Base-by-base conservation (phyloP, 2,113 vertebrate species). In the Elanoides forficatus region DNA sequence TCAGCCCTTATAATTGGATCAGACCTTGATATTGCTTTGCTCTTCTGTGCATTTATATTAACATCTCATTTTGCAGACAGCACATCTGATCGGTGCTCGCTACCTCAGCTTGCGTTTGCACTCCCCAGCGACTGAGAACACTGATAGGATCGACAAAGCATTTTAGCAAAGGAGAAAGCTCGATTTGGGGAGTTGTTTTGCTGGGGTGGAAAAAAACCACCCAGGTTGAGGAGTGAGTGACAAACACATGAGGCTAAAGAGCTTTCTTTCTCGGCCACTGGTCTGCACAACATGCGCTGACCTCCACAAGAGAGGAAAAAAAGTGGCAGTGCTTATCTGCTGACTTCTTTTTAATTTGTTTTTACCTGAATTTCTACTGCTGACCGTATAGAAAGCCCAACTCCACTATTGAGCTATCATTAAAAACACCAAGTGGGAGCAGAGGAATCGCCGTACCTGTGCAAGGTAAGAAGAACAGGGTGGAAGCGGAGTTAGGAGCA, bases 1-100 rank as follows among this genome's bases (percentile, higher is more conserved):
- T 79, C 83, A 85, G 56, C 27, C 65, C 81, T 85, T 58, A 67
- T 81, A 90, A 92, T 42, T 95, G 73, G 70, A 89, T 94, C 86
- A 89, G 89, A 72, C 62, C 58, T 91, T 17, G 40, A 89, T 67
- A 91, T 19, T 52, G 60, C 90, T 92, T 60, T 92, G 68, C 48
- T 92, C 53, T 84, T 81, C 56, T 58, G 43, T 52, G 56, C 68
- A 72, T 85, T 93, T 90, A 55, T 65, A 90, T 88, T 88, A 95
- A 86, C 62, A 63, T 81, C 56, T 86, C 84, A 43, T 95, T 96
- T 78, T 79, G 73, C 75, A 91, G 60, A 60, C 52, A 93, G 80
- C 2, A 6, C 43, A 72, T 91, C 91, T 40, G 65, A 93, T 71
- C 2, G 0, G 65, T 52, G 50, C 68, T 92, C 42, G 3, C 52